Base-by-base conservation (phyloP, 2,888 invertebrate species). In the Gerosis bhagava region DNA sequence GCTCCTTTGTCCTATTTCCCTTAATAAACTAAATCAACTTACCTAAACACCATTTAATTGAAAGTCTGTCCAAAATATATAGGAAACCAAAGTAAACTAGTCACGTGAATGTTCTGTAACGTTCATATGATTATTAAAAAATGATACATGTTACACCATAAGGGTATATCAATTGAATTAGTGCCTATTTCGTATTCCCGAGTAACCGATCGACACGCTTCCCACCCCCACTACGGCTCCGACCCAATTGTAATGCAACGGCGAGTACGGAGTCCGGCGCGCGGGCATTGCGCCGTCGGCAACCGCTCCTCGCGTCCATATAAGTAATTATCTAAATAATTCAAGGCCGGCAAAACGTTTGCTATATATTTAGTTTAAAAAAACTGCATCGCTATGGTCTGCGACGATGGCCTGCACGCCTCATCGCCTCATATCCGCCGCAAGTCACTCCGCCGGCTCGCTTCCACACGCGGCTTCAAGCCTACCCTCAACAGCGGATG, bases 231-330 rank as follows among this genome's bases (percentile, higher is more conserved):
- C 87, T 70, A 77, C 64, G 55, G 64, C 63, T 68, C 77, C 83
- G 80, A 83, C 83, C 86, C 74, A 86, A 75, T 87, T 87, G 84
- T 82, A 75, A 82, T 83, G 78, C 84, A 75, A 68, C 68, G 73
- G 66, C 77, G 67, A 76, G 70, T 67, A 70, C 75, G 73, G 66
- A 69, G 72, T 70, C 65, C 66, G 78, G 73, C 73, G 63, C 70
- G 53, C 60, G 61, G 59, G 59, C 66, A 65, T 62, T 62, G 51
- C 57, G 63, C 50, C 77, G 77, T 71, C 77, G 77, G 78, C 76
- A 69, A 66, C 63, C 68, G 63, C 62, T 64, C 62, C 69, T 62
- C 52, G 57, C 65, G 63, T 59, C 57, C 65, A 62, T 54, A n/a
- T n/a, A n/a, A n/a, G n/a, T n/a, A n/a, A n/a, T n/a, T n/a, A n/a